These are phyloP conservation scores for Andrena camellia DNA, from an alignment of 2,888 invertebrate species.

Conservation along the genomic window DNA sequence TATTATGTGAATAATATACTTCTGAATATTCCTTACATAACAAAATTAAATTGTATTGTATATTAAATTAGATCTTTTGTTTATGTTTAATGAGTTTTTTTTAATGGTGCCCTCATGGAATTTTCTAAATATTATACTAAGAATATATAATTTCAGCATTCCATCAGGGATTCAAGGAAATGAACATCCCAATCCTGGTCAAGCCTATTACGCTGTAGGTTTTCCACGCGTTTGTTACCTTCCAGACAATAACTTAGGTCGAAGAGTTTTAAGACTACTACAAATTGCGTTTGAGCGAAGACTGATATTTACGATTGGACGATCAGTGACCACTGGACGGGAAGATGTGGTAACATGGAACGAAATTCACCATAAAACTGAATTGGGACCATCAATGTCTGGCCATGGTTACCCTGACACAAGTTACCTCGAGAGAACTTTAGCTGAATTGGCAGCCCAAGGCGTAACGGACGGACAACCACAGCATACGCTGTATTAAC, in stretches of 20 bases:
- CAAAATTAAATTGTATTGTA: too few relatives aligned
- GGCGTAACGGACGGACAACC: conserved; percentile 86
- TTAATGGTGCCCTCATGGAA: too few relatives aligned
- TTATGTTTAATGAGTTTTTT: too few relatives aligned
- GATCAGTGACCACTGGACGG: conserved; percentile 95
- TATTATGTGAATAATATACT: too few relatives aligned
- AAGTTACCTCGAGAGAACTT: conserved; percentile 90
- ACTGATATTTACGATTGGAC: conserved; percentile 93
- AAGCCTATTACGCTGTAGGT: conserved; percentile 95
- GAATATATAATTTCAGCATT: conserved; percentile 87
- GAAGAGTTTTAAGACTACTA: conserved; percentile 91
- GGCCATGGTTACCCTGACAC: conserved; percentile 91
- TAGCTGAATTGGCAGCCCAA: conserved; percentile 87
- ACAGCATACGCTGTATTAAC: conserved; percentile 80
- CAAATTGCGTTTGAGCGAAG: conserved; percentile 94
- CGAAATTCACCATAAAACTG: conserved; percentile 94
- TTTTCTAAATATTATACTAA: too few relatives aligned
- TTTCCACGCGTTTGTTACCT: conserved; percentile 94
- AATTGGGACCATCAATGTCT: conserved; percentile 87
- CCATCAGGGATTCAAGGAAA: conserved; percentile 93
- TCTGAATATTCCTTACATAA: too few relatives aligned
- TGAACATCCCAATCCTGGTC: conserved; percentile 92
- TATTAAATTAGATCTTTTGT: too few relatives aligned
- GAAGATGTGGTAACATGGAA: conserved; percentile 97
- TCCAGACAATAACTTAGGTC: conserved; percentile 93